Base-by-base conservation (phyloP, 37 sponge, comb jelly and placozoan genomes). In the Cladorhizidae sp. region DNA sequence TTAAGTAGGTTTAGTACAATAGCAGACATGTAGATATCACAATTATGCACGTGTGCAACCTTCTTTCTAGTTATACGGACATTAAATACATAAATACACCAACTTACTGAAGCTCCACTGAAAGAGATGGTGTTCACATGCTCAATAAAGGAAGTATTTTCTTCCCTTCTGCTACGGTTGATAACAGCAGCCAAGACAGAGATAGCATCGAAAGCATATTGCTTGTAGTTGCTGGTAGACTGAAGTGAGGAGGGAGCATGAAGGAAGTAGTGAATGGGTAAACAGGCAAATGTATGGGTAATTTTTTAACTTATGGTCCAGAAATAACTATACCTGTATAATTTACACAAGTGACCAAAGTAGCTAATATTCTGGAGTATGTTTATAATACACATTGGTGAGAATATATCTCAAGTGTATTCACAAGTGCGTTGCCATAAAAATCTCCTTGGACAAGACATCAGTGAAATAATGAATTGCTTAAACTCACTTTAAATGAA, bases 41-140 rank as follows among this genome's bases (percentile, higher is more conserved):
- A n/a, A n/a, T n/a, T n/a, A n/a, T n/a, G n/a, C n/a, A n/a, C n/a
- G n/a, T n/a, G n/a, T n/a, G n/a, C n/a, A n/a, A n/a, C n/a, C n/a
- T n/a, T n/a, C n/a, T n/a, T n/a, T n/a, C n/a, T n/a, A n/a, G n/a
- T n/a, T n/a, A n/a, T n/a, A n/a, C n/a, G n/a, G n/a, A n/a, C n/a
- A n/a, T n/a, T n/a, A n/a, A n/a, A n/a, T n/a, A n/a, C n/a, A n/a
- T n/a, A n/a, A n/a, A n/a, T n/a, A n/a, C n/a, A n/a, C n/a, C n/a
- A 45, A 40, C 64, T 77, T 61, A 77, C 78, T 38, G 78, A 63
- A 31, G 64, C 14, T 77, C 78, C 78, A 35, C 22, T 38, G 49
- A 77, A 71, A 49, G 72, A 71, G n/a, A 71, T 49, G 45, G 2
- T 40, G 38, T 71, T 26, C 50, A 71, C n/a, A 14, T 23, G 22